A percentile compares a stretch with the other conserved stretches of the same genome.
Conservation (phyloP, 2,113 vertebrate species). For the Piliocolobus tephrosceles region DNA sequence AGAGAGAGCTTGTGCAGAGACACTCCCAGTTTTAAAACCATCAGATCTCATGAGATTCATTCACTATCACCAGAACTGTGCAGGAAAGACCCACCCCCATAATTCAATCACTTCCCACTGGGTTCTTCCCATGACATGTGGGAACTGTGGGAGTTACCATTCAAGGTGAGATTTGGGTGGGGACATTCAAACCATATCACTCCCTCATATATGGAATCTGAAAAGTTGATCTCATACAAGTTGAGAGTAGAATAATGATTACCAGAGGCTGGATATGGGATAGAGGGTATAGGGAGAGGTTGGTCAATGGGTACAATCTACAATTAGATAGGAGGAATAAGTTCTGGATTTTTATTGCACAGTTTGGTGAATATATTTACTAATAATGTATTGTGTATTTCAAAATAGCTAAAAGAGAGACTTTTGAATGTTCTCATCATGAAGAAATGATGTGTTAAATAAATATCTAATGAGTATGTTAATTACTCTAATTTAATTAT, state of each 20-base stretch:
- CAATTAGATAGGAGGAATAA: not conserved
- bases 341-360: not conserved
- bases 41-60: too few species aligned
- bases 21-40: too few species aligned
- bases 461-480: not conserved
- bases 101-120: too few species aligned
- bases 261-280: not conserved
- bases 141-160: too few species aligned
- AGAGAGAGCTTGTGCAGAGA: too few species aligned
- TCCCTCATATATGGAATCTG: not conserved
- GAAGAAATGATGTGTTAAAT: not conserved
- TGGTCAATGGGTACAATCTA: not conserved
- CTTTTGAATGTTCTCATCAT: not conserved
- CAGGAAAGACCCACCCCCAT: too few species aligned
- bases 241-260: not conserved
- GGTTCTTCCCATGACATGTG: too few species aligned
- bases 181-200: too few species aligned
- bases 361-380: not conserved
- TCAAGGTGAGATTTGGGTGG: too few species aligned
- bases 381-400: not conserved
- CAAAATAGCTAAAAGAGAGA: not conserved
- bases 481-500: not conserved
- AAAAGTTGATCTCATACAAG: not conserved
- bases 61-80: too few species aligned
- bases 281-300: not conserved